phyloP scores from a whole-genome alignment of 2,888 invertebrate species.

The Parnassius orleans region DNA sequence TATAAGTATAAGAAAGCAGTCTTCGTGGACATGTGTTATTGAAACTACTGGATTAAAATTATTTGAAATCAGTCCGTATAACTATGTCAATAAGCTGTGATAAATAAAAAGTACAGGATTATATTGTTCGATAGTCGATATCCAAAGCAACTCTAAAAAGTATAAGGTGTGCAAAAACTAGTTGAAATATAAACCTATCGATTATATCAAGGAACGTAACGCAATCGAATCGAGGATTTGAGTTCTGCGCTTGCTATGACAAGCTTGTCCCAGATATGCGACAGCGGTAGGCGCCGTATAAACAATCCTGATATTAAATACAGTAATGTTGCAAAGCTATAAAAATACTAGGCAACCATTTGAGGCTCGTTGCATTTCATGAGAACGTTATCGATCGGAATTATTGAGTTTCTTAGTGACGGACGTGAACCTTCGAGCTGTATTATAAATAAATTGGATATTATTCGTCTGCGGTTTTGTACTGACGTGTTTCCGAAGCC shows the following conservation, averaged over 20 bases:
- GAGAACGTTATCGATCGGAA: slow-evolving; percentile 18
- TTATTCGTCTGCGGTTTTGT: slow-evolving; percentile 73
- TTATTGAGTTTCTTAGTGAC: slow-evolving; percentile 33
- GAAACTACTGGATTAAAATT: no score
- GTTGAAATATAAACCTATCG: slow-evolving; percentile 9
- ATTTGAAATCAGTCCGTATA: no score
- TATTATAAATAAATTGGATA: slow-evolving; percentile 72
- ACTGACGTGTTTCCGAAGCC: slow-evolving; percentile 75
- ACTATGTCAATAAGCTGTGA: no score
- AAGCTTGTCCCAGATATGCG: slow-evolving; percentile 75
- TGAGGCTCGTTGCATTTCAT: slow-evolving; percentile 22
- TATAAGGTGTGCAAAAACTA: background rate
- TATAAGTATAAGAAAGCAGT: background rate
- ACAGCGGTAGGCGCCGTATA: slow-evolving; percentile 57
- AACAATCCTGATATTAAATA: slow-evolving; percentile 52
- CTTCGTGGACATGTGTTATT: no score
- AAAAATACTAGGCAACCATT: slow-evolving; percentile 40
- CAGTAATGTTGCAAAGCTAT: slow-evolving; percentile 41
- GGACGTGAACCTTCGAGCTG: slow-evolving; percentile 55
- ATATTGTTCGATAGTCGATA: no score
- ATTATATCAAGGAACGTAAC: slow-evolving; percentile 65
- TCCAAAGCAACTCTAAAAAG: no score
- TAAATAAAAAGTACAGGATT: no score
- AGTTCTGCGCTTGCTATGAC: slow-evolving; percentile 49
- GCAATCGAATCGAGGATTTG: slow-evolving; percentile 48